A percentile compares a stretch with the other conserved stretches of the same genome.
phyloP scores from a whole-genome alignment of 2,113 vertebrate species.

The Illadopsis cleaveri region DNA sequence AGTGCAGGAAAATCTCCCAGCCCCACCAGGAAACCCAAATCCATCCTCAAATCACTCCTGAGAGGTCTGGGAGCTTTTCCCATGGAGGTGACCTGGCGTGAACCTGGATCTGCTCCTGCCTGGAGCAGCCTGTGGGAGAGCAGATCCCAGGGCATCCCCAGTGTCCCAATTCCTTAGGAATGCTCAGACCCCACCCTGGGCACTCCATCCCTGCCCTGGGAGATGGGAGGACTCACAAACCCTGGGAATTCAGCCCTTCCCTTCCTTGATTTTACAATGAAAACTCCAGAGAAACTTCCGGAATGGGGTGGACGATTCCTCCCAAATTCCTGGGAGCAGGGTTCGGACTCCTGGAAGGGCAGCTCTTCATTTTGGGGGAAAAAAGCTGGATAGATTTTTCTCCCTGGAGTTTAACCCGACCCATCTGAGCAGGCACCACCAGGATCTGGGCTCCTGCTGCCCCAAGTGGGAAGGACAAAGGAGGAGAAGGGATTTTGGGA shows the following conservation, averaged over 20 bases:
- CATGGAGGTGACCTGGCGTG: background rate
- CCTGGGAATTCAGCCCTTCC: background rate
- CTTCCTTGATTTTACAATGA: background rate
- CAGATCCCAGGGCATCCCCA: background rate
- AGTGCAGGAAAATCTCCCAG: background rate
- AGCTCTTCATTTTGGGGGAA: background rate
- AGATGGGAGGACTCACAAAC: background rate
- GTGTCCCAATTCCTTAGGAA: fast-evolving
- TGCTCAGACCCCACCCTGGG: background rate
- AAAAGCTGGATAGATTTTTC: background rate
- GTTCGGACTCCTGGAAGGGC: fast-evolving
- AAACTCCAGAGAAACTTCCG: background rate
- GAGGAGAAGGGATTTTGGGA: background rate
- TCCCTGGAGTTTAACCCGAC: background rate
- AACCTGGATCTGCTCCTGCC: background rate
- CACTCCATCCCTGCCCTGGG: fast-evolving
- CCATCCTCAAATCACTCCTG: background rate
- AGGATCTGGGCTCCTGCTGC: background rate
- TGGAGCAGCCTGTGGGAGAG: background rate
- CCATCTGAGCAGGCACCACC: background rate
- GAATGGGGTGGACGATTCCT: background rate
- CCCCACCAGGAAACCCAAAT: background rate
- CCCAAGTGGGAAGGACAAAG: fast-evolving
- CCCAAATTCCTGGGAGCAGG: fast-evolving
- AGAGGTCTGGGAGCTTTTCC: background rate